Evolutionary conservation across 2,113 vertebrate species (phyloP), one percentile per base, ranked within the genome.

Genomic region (Ptilonorhynchus violaceus): DNA sequence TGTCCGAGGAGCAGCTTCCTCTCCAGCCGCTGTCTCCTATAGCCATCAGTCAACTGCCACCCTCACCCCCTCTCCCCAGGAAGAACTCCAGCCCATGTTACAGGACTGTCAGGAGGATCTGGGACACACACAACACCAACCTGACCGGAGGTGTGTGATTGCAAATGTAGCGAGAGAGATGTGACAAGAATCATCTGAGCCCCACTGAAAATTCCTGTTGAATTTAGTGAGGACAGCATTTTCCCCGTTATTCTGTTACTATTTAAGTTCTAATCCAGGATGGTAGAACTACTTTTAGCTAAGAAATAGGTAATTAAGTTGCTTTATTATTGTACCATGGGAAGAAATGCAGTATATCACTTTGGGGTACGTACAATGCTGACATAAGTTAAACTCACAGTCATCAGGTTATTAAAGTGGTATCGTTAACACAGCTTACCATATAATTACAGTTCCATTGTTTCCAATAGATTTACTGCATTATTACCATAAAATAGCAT

Each of bases 41-140:
- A 99, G 99, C 92, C 99, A 99, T 96, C 99, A 99, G 96, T 99
- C 99, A 88, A 99, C 99, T 21, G 99, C 99, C 96, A 99, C 99
- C 4, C 99, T 99, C 78, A 99, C 99, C 8, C 99, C 99, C 9
- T 99, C 99, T 28, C 99, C 99, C 3, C 99, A 99, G 93, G 99
- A 99, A 58, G 99, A 99, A 64, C 99, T 99, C 88, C 99, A 99
- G 96, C 99, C 99, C 52, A 99, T 99, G 99, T 97, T 99, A 73
- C 99, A 99, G 94, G 99, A 99, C 24, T 98, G 98, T 92, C 97
- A 98, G 10, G 99, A 99, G 82, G 98, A 98, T 96, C 88, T 96
- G 42, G 97, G 96, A 74, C 98, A 98, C 79, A 66, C 97, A 74
- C 98, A 98, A 44, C 98, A 98, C 92, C 98, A 96, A 10, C 97